Conservation (phyloP, 2,888 invertebrate genomes). For the Herminia tarsipennalis region DNA sequence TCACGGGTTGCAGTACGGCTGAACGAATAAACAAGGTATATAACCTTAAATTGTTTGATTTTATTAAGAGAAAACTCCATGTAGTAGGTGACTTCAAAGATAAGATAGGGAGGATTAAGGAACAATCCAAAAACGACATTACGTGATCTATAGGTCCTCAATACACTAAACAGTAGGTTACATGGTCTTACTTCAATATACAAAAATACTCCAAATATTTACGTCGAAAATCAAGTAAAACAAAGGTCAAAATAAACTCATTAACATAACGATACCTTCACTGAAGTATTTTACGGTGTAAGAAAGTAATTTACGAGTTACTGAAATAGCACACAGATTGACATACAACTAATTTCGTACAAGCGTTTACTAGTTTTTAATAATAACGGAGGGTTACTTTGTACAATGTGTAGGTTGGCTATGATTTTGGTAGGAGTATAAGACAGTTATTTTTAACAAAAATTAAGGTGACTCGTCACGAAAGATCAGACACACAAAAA, state of each 20-base stretch:
- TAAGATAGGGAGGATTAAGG: too few relatives aligned
- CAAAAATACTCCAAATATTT: conserved; percentile 33
- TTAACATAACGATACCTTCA: conserved; percentile 64
- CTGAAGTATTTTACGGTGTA: conserved; percentile 64
- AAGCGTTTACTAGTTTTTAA: conserved; percentile 65
- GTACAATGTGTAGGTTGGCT: conserved; percentile 38
- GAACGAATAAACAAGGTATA: too few relatives aligned
- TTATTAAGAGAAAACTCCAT: too few relatives aligned
- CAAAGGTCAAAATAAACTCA: conserved; percentile 52
- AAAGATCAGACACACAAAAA: too few relatives aligned
- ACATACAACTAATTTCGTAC: conserved; percentile 72
- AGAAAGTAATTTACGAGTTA: conserved; percentile 66
- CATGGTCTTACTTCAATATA: background rate
- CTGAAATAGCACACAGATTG: conserved; percentile 67
- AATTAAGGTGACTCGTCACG: too few relatives aligned
- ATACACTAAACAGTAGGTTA: too few relatives aligned
- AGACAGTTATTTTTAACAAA: too few relatives aligned
- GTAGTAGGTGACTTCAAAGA: too few relatives aligned
- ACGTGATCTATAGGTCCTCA: too few relatives aligned
- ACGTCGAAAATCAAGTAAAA: conserved; percentile 30
- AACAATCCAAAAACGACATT: too few relatives aligned
- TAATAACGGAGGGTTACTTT: conserved; percentile 56
- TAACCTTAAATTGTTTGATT: too few relatives aligned
- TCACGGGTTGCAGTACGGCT: too few relatives aligned
- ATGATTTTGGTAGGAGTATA: conserved; percentile 3